Evolutionary conservation across 2,888 invertebrate species (phyloP).

Genomic region (Phyto melanocephala): DNA sequence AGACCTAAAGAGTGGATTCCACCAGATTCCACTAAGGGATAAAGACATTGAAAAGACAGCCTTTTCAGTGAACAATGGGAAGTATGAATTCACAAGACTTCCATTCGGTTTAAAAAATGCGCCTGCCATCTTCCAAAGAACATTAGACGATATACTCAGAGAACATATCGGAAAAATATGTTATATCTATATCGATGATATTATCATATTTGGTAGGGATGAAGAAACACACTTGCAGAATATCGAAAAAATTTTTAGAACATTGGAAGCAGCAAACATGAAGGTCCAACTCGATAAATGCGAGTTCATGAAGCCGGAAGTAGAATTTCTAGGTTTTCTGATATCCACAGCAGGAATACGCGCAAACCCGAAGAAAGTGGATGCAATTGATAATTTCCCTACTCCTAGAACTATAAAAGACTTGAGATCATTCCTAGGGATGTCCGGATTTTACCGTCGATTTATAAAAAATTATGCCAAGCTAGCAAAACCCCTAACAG

Average conservation of each 20-base stretch:
- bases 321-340: neutral
- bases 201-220: too few relatives aligned
- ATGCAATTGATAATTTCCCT: constrained; percentile 30
- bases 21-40: constrained; percentile 7
- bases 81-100: constrained; percentile 5
- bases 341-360: constrained; percentile 20
- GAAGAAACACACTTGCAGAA: neutral
- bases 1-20: constrained; percentile 19
- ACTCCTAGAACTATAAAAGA: constrained; percentile 53
- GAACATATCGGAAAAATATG: too few relatives aligned
- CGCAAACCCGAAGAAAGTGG: constrained; percentile 23
- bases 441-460: too few relatives aligned
- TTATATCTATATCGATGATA: too few relatives aligned
- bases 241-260: constrained; percentile 42
- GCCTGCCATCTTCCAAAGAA: neutral
- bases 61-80: too few relatives aligned
- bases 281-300: too few relatives aligned
- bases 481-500: constrained; percentile 49
- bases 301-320: neutral
- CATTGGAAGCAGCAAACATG: constrained; percentile 14
- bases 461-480: constrained; percentile 8
- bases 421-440: neutral
- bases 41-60: too few relatives aligned
- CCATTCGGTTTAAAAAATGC: neutral
- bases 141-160: too few relatives aligned